phyloP scores from a whole-genome alignment of 2,113 vertebrate genomes.

The Lagenorhynchus albirostris region DNA sequence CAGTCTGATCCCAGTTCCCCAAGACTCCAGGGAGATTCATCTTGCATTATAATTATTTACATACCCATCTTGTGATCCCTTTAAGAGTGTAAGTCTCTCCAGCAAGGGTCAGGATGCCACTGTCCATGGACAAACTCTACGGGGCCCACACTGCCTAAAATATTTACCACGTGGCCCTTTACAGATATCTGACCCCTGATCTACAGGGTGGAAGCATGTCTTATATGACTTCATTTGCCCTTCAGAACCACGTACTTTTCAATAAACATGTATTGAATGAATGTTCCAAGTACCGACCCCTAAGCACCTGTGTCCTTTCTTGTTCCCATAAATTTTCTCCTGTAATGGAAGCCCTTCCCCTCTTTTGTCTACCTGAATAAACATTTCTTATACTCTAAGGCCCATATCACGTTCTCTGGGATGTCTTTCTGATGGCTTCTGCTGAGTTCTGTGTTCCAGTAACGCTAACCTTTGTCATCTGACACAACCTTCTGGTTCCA shows the following conservation, averaged over 20 bases:
- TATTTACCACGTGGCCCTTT: neutral
- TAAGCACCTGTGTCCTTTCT: neutral
- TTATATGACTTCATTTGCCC: neutral
- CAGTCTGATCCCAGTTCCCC: neutral
- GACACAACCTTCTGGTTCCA: neutral
- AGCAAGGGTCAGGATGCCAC: neutral
- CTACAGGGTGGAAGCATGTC: neutral
- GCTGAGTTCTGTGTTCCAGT: neutral
- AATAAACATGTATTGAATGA: neutral
- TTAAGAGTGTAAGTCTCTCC: neutral
- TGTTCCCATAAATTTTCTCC: neutral
- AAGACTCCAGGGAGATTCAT: neutral
- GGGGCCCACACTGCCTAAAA: neutral
- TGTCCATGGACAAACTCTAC: neutral
- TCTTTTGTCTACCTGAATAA: neutral
- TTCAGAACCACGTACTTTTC: neutral
- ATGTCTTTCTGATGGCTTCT: neutral
- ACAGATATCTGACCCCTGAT: neutral
- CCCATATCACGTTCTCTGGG: too few species aligned
- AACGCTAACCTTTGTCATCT: rapidly evolving
- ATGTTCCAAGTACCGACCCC: neutral
- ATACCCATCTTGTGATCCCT: neutral
- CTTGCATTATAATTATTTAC: neutral
- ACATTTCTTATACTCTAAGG: neutral
- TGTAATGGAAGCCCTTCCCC: neutral